Conservation (phyloP, 1,140 invertebrate genomes). For the Probaryconus sp. region DNA sequence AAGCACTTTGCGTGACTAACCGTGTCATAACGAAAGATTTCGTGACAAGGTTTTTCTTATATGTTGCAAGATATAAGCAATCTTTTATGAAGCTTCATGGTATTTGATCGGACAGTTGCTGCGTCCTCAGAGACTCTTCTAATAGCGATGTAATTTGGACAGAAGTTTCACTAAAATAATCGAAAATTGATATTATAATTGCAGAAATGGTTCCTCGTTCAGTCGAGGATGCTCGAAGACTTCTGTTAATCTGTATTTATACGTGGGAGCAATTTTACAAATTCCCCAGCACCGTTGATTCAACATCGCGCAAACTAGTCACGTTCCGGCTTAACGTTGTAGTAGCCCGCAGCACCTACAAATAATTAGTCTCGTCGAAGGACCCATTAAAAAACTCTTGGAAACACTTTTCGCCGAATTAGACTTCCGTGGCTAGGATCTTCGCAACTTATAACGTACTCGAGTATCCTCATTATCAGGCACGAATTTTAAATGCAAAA, state of each 20-base stretch:
- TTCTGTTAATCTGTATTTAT: slow-evolving; percentile 48
- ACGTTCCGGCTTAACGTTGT: slow-evolving; percentile 60
- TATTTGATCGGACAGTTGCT: no score
- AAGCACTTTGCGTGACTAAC: slow-evolving; percentile 23
- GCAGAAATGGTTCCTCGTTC: slow-evolving; percentile 3
- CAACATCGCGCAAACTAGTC: slow-evolving; percentile 58
- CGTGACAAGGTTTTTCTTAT: slow-evolving; percentile 2
- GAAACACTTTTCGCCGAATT: slow-evolving; percentile 64
- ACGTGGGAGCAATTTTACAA: slow-evolving; percentile 57
- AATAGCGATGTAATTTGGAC: background rate
- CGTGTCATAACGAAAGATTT: slow-evolving; percentile 6
- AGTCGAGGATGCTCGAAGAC: slow-evolving; percentile 6
- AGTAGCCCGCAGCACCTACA: slow-evolving; percentile 60
- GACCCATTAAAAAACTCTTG: slow-evolving; percentile 67
- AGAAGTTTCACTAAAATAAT: slow-evolving; percentile 10
- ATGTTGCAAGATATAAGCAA: slow-evolving; percentile 4
- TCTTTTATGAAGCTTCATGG: background rate
- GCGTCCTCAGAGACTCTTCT: no score
- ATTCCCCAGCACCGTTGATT: slow-evolving; percentile 51
- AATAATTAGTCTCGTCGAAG: slow-evolving; percentile 66
- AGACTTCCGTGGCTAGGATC: slow-evolving; percentile 55
- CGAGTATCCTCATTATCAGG: slow-evolving; percentile 17
- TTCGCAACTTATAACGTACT: slow-evolving; percentile 30
- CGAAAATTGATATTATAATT: slow-evolving; percentile 22
- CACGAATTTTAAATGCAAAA: slow-evolving; percentile 22